Percentiles rank a stretch among this genome's conserved stretches.
These are phyloP conservation scores for Nematopogon swammerdamellus DNA, from an alignment of 2,888 invertebrate genomes.

Conservation along the genomic window DNA sequence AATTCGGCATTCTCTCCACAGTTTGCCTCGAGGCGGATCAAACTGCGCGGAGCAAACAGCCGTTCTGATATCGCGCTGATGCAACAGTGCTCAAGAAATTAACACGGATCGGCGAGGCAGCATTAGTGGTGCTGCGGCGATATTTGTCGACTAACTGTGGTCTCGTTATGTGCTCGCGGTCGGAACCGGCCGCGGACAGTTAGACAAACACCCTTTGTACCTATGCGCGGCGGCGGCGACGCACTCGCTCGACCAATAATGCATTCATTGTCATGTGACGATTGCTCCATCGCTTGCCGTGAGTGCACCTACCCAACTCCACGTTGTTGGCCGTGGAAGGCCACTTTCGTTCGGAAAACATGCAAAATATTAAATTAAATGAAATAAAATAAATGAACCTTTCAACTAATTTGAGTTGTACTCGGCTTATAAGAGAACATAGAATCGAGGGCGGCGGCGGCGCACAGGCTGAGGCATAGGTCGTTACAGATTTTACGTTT, in stretches of 20 bases:
- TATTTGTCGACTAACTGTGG: constrained; percentile 46
- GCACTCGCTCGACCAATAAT: constrained; percentile 41
- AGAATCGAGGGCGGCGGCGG: too few relatives aligned
- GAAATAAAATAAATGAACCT: too few relatives aligned
- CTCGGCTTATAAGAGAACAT: too few relatives aligned
- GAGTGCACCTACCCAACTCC: too few relatives aligned
- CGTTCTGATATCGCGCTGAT: constrained; percentile 26
- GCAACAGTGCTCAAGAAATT: constrained; percentile 44
- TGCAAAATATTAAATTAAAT: too few relatives aligned
- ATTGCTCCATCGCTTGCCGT: not conserved
- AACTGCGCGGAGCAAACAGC: not conserved
- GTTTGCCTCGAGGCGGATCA: too few relatives aligned
- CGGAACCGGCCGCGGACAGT: constrained; percentile 28
- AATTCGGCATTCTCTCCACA: too few relatives aligned
- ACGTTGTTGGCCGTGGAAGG: too few relatives aligned
- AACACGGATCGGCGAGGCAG: constrained; percentile 35
- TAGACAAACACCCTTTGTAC: constrained; percentile 41
- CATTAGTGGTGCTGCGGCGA: constrained; percentile 17
- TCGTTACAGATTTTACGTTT: too few relatives aligned
- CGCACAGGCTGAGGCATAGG: too few relatives aligned
- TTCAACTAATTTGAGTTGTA: too few relatives aligned
- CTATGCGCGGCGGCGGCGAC: constrained; percentile 18
- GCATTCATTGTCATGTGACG: constrained; percentile 18
- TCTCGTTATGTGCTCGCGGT: constrained; percentile 41
- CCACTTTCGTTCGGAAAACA: too few relatives aligned